Conservation (phyloP, 2,797 vertebrate species). For the Rousettus madagascariensis region DNA sequence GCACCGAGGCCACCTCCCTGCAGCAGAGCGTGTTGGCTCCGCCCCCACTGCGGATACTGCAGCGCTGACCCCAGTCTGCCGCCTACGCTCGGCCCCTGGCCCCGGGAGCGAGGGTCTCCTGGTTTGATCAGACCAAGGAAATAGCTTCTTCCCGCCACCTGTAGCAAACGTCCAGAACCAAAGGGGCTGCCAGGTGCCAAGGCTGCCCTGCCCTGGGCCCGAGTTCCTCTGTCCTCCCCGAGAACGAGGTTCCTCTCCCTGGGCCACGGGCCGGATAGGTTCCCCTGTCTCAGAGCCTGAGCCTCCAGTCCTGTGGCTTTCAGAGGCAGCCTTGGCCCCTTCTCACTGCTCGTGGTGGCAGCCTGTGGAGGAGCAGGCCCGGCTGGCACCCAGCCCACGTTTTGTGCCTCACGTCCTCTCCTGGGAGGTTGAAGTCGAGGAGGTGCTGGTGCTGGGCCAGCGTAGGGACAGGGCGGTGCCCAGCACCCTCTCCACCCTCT, state of each 20-base stretch:
- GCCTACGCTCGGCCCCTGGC: not conserved
- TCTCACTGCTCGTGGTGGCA: not conserved
- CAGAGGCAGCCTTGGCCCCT: not conserved
- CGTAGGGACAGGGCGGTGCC: not conserved
- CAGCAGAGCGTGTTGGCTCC: too few relatives aligned
- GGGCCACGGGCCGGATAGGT: not conserved
- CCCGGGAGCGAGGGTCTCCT: not conserved
- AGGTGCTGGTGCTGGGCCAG: not conserved
- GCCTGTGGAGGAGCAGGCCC: not conserved
- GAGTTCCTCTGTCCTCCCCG: not conserved
- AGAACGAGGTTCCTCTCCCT: not conserved
- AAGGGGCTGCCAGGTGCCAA: not conserved
- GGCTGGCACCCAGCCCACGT: not conserved
- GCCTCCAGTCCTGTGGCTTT: not conserved
- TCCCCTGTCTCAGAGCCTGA: not conserved
- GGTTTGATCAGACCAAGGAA: not conserved
- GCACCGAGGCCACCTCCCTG: not conserved
- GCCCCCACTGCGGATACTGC: not conserved
- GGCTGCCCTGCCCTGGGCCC: not conserved
- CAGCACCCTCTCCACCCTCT: too few relatives aligned
- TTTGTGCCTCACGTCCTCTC: too few relatives aligned
- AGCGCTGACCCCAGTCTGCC: rapidly evolving
- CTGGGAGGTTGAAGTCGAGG: not conserved
- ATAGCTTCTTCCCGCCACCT: too few relatives aligned
- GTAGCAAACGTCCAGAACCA: not conserved